phyloP scores from a whole-genome alignment of 2,113 vertebrate genomes.

The Cichladusa arquata region DNA sequence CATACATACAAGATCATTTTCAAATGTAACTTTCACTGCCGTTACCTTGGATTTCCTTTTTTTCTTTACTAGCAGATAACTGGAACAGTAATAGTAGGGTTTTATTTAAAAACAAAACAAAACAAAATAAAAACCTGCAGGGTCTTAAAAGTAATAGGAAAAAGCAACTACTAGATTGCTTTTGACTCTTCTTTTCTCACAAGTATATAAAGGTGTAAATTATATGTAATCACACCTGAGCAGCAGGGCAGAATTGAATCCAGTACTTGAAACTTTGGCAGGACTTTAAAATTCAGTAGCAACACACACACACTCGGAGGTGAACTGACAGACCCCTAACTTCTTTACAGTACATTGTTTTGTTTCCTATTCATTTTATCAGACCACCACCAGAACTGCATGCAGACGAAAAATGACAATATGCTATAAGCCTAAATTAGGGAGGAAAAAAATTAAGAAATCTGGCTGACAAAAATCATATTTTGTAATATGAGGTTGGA shows the following conservation, averaged over 20 bases:
- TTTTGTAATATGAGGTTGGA: not conserved
- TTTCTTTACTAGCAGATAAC: slow-evolving; percentile 48
- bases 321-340: not conserved
- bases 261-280: slow-evolving; percentile 12
- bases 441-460: not conserved
- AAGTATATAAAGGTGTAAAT: not conserved
- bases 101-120: not conserved
- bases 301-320: not conserved
- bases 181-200: not conserved
- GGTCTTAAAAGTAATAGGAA: slow-evolving; percentile 29
- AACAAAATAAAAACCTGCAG: not conserved
- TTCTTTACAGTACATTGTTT: not conserved
- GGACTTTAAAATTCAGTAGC: not conserved
- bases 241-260: not conserved
- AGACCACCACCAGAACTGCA: not conserved
- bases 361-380: not conserved
- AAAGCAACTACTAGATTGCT: not conserved
- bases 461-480: not conserved
- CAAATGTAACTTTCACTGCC: slow-evolving; percentile 63
- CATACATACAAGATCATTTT: not conserved
- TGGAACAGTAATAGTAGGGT: slow-evolving; percentile 32
- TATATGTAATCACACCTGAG: not conserved
- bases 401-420: not conserved
- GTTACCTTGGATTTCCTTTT: slow-evolving; percentile 45
- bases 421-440: not conserved